Evolutionary conservation across 2,113 vertebrate species (phyloP).

Genomic region (Zosterops lateralis): DNA sequence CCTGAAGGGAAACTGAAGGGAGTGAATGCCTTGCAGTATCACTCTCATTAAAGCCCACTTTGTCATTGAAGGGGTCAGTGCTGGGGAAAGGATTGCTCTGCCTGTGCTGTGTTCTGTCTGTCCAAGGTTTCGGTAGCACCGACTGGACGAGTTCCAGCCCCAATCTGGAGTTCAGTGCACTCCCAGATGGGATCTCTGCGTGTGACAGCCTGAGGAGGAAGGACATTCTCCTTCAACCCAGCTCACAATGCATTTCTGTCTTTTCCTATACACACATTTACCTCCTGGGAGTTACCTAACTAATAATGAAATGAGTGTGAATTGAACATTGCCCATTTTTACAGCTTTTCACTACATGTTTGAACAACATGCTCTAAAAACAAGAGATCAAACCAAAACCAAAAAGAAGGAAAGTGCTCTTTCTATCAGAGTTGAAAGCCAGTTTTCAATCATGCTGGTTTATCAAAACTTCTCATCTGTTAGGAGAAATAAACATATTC

Average conservation of each 20-base stretch:
- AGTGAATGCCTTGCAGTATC: background rate
- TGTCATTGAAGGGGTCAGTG: background rate
- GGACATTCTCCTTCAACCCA: background rate
- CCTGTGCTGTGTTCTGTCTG: background rate
- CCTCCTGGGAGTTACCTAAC: background rate
- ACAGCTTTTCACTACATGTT: background rate
- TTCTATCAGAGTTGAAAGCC: background rate
- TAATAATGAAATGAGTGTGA: background rate
- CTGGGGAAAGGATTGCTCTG: background rate
- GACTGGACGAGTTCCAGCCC: background rate
- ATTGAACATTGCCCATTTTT: background rate
- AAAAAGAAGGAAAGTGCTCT: background rate
- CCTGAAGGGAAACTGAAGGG: background rate
- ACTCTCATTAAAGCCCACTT: accelerated
- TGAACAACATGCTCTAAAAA: background rate
- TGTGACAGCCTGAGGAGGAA: background rate
- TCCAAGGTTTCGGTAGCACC: background rate
- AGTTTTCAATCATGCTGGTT: background rate
- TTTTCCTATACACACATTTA: background rate
- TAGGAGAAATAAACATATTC: background rate
- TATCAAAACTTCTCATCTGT: background rate
- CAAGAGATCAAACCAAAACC: background rate
- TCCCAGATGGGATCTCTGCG: conserved; percentile 14
- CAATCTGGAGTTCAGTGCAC: background rate
- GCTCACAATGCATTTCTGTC: background rate